Evolutionary conservation across 2,797 vertebrate species (phyloP).

Genomic region (Sebastes cheni): DNA sequence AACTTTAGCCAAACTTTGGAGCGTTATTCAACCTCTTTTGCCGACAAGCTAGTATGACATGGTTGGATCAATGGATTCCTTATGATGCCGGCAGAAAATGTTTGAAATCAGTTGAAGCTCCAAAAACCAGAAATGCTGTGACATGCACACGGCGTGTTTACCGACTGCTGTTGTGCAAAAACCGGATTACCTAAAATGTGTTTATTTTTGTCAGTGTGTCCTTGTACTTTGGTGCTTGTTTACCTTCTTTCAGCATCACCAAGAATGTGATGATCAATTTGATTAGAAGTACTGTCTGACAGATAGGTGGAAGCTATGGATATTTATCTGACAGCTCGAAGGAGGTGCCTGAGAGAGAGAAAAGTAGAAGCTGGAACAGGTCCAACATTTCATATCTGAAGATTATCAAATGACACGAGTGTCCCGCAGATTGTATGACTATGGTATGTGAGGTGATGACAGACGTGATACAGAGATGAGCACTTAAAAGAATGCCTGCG

Average conservation of each 20-base stretch:
- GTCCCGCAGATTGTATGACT: no score
- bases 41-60: no score
- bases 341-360: background rate
- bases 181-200: no score
- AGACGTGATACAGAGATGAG: background rate
- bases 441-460: no score
- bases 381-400: no score
- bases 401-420: no score
- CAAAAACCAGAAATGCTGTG: background rate
- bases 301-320: background rate
- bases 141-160: background rate
- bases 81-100: background rate
- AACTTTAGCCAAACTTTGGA: no score
- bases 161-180: no score
- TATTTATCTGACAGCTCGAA: background rate
- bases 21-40: no score
- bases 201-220: no score
- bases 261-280: background rate
- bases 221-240: background rate
- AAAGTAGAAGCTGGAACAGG: no score
- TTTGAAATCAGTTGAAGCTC: background rate
- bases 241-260: background rate
- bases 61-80: no score
- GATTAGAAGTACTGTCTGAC: background rate
- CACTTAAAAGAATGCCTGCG: background rate